Conservation (phyloP, 37 sponge, comb jelly and placozoan species). For the Corticium candelabrum region DNA sequence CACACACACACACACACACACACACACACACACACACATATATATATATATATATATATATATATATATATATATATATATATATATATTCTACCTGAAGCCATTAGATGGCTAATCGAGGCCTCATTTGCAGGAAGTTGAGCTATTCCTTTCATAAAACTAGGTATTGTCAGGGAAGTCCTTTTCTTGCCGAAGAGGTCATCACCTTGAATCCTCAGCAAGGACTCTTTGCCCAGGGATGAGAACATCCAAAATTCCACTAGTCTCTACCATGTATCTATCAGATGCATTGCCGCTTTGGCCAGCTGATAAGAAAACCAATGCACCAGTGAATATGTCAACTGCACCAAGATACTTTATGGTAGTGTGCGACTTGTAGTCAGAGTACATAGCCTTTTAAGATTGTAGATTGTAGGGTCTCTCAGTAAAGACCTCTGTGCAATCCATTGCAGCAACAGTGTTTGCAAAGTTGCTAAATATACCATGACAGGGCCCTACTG, state of each 20-base stretch:
- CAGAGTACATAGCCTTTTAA: background rate
- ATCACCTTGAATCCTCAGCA: constrained; percentile 15
- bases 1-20: too few relatives aligned
- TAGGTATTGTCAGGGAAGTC: constrained; percentile 14
- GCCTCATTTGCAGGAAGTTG: constrained; percentile 2
- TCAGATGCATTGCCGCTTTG: constrained; percentile 10
- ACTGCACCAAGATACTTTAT: constrained; percentile 13
- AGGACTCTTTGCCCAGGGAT: constrained; percentile 17
- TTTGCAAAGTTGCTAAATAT: background rate
- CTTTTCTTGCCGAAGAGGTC: constrained; percentile 11
- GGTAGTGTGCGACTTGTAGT: constrained; percentile 23
- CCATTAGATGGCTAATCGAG: background rate
- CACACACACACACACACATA: too few relatives aligned
- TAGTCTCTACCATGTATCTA: background rate
- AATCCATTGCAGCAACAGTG: background rate
- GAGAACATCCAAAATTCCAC: constrained; percentile 2
- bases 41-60: too few relatives aligned
- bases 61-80: too few relatives aligned
- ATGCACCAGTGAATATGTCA: constrained; percentile 18
- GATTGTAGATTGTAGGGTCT: background rate
- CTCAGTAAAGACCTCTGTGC: background rate
- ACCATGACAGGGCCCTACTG: background rate
- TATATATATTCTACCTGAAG: constrained; percentile 7
- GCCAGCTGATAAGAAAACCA: constrained; percentile 11
- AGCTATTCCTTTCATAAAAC: background rate